Base-by-base conservation (phyloP, 2,888 invertebrate species). In the Pachymerium ferrugineum region DNA sequence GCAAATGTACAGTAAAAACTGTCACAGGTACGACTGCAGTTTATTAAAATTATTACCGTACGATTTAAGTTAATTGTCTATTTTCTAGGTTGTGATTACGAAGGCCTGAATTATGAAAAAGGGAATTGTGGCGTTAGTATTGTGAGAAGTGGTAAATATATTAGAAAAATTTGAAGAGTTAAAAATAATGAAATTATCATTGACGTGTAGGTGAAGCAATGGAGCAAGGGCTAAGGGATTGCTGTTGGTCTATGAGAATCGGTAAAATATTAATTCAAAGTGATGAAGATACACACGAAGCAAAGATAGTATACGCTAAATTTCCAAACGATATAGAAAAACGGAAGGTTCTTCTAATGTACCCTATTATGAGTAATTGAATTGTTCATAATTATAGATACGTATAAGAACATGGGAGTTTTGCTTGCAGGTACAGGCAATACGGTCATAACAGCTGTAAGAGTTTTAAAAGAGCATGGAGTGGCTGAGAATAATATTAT, bases 121-220 rank as follows among this genome's bases (percentile, higher is more conserved):
- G 98, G 98, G 25, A 99, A 99, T 83, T 99, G 98, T 83, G 99
- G 99, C 1, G 97, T 99, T 6, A 96, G 97, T 75, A 96, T 99
- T 80, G 96, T 99, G 67, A 87, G 87, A 77, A 85, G 85, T 80
- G 87, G 85, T 82, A 75, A 77, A 25, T 28, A 16, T 67, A 19
- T 4, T 22, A 19, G 14, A 16, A 16, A 4, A 67, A 67, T 67
- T 28, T 67, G 14, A 16, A 16, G 10, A 19, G 19, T 67, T n/a
- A 16, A 67, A 28, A 22, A 8, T 67, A 14, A 28, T 8, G 29
- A 22, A 6, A 19, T 12, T 12, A 16, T 35, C 14, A 10, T 35
- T 10, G 14, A 67, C 68, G 25, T 75, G 5, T 76, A 84, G 84
- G 86, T 10, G 96, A 97, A 81, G 95, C 95, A n/a, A 97, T 97